Evolutionary conservation across 2,113 vertebrate species (phyloP), one percentile per base, ranked within the genome.

Genomic region (Danionella cerebrum): DNA sequence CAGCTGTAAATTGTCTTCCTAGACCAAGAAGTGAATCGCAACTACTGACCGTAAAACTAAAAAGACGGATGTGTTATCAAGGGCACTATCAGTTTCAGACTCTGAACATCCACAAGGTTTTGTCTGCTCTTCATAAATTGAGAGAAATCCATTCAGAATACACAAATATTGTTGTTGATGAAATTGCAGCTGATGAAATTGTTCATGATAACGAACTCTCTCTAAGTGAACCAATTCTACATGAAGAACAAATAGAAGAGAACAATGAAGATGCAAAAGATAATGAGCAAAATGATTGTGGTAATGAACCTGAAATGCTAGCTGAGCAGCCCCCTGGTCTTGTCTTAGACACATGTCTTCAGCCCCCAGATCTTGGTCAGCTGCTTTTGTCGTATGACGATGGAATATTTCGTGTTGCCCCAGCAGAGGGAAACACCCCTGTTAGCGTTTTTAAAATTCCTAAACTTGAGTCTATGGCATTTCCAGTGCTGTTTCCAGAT

Each of bases 61-160:
- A 80, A 38, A 67, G 71, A 29, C 25, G 21, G 1, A 12, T 74
- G 1, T 59, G 33, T 18, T 76, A 72, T 24, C 71, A 14, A 71
- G 73, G 60, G 4, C 68, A 80, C 41, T 24, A 60, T 73, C 57
- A 70, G 10, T 64, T 78, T 12, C 69, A 76, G 38, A 71, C 73
- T 25, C 10, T 29, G 8, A 50, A 57, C 1, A 72, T 77, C 54
- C 42, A 55, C 16, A 77, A 78, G 53, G 63, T 71, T 1, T 12
- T 76, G 2, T 45, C 25, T 6, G 71, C 68, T 4, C 25, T 74
- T 47, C 2, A 35, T 9, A 64, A 60, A 12, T 44, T 73, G 1
- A 74, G 52, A 63, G 21, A 38, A 2, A 63, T 77, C 19, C 69
- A 80, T 24, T 47, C 64, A 9, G 60, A 75, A 38, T 75, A 77